Conservation (phyloP, 2,797 vertebrate species). For the Halcyon chelicuti region DNA sequence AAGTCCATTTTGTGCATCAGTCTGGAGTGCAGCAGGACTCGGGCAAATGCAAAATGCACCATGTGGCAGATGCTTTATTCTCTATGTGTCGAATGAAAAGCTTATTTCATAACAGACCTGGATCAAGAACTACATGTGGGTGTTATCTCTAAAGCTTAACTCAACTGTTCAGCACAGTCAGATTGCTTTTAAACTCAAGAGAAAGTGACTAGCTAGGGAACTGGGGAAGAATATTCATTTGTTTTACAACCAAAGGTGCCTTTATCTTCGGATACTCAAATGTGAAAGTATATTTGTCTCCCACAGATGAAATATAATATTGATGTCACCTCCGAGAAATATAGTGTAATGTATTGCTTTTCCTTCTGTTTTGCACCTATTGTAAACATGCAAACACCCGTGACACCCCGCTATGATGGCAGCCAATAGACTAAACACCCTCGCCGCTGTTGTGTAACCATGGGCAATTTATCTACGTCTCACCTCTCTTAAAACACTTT, state of each 20-base stretch:
- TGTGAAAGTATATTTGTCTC: constrained; percentile 77
- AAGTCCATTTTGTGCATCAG: background rate
- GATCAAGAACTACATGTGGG: background rate
- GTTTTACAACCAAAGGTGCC: constrained; percentile 64
- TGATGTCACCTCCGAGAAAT: constrained; percentile 85
- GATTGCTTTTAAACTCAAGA: constrained; percentile 27
- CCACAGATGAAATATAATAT: constrained; percentile 84
- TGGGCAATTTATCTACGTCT: constrained; percentile 95
- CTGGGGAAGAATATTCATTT: constrained; percentile 57
- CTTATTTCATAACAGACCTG: background rate
- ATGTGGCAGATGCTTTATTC: fast-evolving
- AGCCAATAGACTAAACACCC: constrained; percentile 75
- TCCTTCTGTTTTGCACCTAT: constrained; percentile 62
- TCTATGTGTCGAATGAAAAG: background rate
- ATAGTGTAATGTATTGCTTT: constrained; percentile 75
- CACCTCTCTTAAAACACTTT: constrained; percentile 95
- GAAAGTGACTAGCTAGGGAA: constrained; percentile 10
- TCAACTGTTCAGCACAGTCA: background rate
- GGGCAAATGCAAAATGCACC: background rate
- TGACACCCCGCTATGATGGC: constrained; percentile 65
- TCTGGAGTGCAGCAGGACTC: background rate
- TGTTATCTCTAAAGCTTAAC: constrained; percentile 14
- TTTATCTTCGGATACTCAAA: constrained; percentile 73
- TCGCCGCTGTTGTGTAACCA: constrained; percentile 75
- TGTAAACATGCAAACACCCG: constrained; percentile 77